phyloP scores from a whole-genome alignment of 2,113 vertebrate species.

The Panthera tigris region DNA sequence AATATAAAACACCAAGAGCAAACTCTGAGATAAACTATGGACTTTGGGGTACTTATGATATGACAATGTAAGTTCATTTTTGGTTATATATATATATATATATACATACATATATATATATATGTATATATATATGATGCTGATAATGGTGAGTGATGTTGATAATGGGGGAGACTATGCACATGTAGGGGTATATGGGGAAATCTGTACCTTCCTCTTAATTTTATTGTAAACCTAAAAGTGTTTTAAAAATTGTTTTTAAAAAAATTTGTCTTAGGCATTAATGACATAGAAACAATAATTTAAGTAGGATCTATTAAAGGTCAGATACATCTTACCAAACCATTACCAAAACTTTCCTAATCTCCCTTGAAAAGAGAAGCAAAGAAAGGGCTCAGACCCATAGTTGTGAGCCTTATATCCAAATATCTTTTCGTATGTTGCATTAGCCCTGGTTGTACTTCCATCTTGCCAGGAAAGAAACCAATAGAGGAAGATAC shows the following conservation, averaged over 20 bases:
- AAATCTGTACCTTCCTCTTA: not conserved
- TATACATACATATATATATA: not conserved
- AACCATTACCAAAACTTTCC: not conserved
- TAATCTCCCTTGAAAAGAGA: not conserved
- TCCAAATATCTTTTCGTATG: not conserved
- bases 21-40: not conserved
- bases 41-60: not conserved
- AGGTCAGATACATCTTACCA: not conserved
- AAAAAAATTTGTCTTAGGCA: not conserved
- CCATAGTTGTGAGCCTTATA: not conserved
- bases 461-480: not conserved
- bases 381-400: not conserved
- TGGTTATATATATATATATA: too few relatives aligned
- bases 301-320: not conserved
- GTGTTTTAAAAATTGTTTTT: not conserved
- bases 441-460: not conserved
- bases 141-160: too few relatives aligned
- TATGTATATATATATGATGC: not conserved
- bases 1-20: not conserved
- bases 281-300: not conserved
- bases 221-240: not conserved
- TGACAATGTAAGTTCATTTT: not conserved
- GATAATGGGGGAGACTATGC: not conserved
- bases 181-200: not conserved
- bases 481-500: not conserved